These are phyloP conservation scores for Agrochola macilenta DNA, from an alignment of 2,888 invertebrate species.

Conservation along the genomic window DNA sequence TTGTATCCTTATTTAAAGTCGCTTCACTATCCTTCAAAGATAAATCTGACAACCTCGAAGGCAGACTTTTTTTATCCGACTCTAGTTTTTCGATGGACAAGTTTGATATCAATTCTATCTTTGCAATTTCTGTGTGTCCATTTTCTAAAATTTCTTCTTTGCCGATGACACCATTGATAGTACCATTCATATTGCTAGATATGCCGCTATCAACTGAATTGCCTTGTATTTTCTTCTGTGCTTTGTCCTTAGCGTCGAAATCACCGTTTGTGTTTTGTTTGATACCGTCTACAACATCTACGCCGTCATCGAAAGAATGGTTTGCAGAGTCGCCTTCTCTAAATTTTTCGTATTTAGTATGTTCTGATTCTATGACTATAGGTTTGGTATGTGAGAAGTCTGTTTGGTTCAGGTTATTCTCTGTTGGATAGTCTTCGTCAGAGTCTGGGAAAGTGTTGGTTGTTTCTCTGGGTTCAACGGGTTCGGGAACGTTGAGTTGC, in stretches of 20 bases:
- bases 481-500: slow-evolving; percentile 85
- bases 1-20: slow-evolving; percentile 76
- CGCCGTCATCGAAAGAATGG: slow-evolving; percentile 86
- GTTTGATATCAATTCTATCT: slow-evolving; percentile 62
- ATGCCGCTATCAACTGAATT: slow-evolving; percentile 88
- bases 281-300: slow-evolving; percentile 84
- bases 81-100: slow-evolving; percentile 68
- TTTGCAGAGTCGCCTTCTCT: slow-evolving; percentile 83
- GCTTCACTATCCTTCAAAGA: slow-evolving; percentile 83
- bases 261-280: slow-evolving; percentile 76
- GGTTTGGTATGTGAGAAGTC: slow-evolving; percentile 88
- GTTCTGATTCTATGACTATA: slow-evolving; percentile 86
- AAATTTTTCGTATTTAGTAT: slow-evolving; percentile 80
- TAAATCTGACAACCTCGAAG: slow-evolving; percentile 82
- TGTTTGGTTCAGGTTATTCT: slow-evolving; percentile 87
- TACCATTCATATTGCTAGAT: slow-evolving; percentile 80
- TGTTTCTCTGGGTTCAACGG: slow-evolving; percentile 83
- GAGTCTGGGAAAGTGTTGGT: slow-evolving; percentile 82
- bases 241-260: slow-evolving; percentile 69
- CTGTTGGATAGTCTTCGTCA: slow-evolving; percentile 86
- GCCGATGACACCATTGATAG: slow-evolving; percentile 60
- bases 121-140: slow-evolving; percentile 65
- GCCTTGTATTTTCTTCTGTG: slow-evolving; percentile 81
- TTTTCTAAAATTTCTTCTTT: slow-evolving; percentile 69
- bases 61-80: slow-evolving; percentile 74